Evolutionary conservation across 2,888 invertebrate species (phyloP).

Genomic region (Cacoxenus indagator): DNA sequence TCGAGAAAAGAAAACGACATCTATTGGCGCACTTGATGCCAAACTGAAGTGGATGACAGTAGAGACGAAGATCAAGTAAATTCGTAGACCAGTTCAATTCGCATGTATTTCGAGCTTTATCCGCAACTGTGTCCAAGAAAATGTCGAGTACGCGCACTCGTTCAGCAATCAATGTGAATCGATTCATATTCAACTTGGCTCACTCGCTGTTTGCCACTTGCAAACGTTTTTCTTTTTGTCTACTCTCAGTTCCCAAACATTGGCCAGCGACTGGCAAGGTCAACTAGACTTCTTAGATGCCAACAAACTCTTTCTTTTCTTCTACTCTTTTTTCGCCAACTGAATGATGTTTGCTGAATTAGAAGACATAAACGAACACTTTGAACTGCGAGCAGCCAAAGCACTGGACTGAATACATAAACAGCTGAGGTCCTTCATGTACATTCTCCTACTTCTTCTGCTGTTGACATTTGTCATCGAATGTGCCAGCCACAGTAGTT

Average conservation of each 20-base stretch:
- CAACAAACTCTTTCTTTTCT: constrained; percentile 45
- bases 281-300: constrained; percentile 38
- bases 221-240: not conserved
- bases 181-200: not conserved
- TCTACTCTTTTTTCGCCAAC: constrained; percentile 24
- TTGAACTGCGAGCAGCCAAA: not conserved
- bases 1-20: constrained; percentile 2
- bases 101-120: not conserved
- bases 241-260: not conserved
- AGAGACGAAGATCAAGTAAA: not conserved
- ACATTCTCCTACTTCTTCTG: not conserved
- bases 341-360: constrained; percentile 12
- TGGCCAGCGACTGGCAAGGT: constrained; percentile 1
- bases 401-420: constrained; percentile 14
- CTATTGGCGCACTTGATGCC: constrained; percentile 13
- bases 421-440: not conserved
- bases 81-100: no score
- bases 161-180: constrained; percentile 15
- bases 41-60: not conserved
- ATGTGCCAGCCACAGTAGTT: not conserved
- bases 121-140: constrained; percentile 16
- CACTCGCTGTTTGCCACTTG: not conserved
- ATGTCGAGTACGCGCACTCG: constrained; percentile 14
- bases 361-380: constrained; percentile 1
- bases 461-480: not conserved